Evolutionary conservation across 2,797 vertebrate species (phyloP), one percentile per base, ranked within the genome.

Genomic region (Masticophis lateralis): DNA sequence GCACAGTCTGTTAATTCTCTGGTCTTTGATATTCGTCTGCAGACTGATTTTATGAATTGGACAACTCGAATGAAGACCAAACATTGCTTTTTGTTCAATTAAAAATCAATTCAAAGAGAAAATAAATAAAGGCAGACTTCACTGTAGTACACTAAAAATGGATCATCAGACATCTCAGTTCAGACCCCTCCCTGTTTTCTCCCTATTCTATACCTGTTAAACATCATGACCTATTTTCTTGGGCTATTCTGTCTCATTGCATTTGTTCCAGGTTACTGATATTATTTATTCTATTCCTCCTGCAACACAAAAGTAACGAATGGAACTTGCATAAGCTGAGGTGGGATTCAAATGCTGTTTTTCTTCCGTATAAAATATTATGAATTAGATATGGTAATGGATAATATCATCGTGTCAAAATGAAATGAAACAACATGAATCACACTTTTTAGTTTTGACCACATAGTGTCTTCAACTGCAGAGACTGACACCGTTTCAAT

Each of bases 41-140:
- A 74, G 66, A 32, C n/a, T 3, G 91, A 93, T 92, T 90, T 94
- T 86, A 93, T 32, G 91, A 87, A 63, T n/a, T 8, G 60, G 94
- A 87, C 6, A 94, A 88, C 61, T 11, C 63, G 25, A 90, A 90
- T 66, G n/a, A 91, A 89, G 63, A 90, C 22, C 47, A 32, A 88
- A 27, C n/a, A 2, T 28, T 3, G 92, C 43, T 86, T 90, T 55
- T 66, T 74, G 69, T 37, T 74, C 16, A 74, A 74, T 74, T 32
- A 37, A 74, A 74, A 74, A 74, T 37, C 69, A 37, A 16, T 74
- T 74, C 32, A 74, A 74, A 37, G 69, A 74, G 7, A 74, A 74
- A 37, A 37, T 37, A 74, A 37, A 32, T 37, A 74, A 74, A 74
- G 2, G 6, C 69, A 74, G 32, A 37, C 6, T 37, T 74, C 32